Evolutionary conservation across 2,888 invertebrate genomes (phyloP).

Genomic region (Drosophila affinis): DNA sequence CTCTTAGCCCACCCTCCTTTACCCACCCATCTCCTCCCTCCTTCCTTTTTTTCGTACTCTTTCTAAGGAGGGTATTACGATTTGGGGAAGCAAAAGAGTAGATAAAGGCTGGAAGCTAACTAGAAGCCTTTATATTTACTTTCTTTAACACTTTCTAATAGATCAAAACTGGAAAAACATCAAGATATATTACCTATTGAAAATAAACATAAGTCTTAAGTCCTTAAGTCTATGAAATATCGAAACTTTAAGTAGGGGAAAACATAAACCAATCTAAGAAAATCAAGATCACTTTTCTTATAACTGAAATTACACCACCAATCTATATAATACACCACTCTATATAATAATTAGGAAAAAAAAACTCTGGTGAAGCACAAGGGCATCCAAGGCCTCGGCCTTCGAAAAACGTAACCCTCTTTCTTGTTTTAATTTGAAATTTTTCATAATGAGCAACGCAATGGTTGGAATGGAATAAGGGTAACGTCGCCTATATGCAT

Average conservation of each 20-base stretch:
- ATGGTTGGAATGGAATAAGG: conserved; percentile 34
- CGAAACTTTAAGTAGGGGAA: no score
- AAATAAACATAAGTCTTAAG: no score
- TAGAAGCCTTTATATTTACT: neutral
- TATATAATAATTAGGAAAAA: no score
- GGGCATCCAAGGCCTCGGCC: neutral
- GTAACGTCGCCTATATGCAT: neutral
- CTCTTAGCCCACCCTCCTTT: neutral
- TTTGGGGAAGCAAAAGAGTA: neutral
- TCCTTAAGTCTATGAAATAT: no score
- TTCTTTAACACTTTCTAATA: neutral
- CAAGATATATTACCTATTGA: no score
- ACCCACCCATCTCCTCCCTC: no score
- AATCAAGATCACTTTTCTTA: no score
- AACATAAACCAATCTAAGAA: no score
- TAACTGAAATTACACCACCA: no score
- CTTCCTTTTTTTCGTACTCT: neutral
- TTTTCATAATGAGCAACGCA: conserved; percentile 74
- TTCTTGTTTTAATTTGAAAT: conserved; percentile 75
- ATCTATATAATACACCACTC: no score
- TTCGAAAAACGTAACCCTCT: conserved; percentile 19
- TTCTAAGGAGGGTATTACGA: neutral
- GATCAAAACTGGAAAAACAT: no score
- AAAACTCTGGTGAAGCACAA: no score
- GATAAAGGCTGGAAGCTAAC: neutral